phyloP scores from a whole-genome alignment of 2,797 vertebrate genomes.

The Pseudochirops cupreus region DNA sequence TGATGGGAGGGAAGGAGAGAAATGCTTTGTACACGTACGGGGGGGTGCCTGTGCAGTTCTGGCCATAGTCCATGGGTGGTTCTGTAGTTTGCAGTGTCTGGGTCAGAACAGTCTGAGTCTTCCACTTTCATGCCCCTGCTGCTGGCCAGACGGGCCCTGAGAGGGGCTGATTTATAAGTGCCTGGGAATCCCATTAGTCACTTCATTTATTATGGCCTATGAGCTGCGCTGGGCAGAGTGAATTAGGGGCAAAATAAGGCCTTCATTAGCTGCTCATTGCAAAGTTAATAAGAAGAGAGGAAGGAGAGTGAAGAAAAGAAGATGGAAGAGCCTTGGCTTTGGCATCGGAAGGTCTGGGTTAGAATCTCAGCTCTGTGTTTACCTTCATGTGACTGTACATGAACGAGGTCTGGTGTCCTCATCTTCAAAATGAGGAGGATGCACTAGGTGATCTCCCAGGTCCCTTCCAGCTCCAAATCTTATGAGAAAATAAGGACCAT shows the following conservation, averaged over 20 bases:
- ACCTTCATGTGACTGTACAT: neutral
- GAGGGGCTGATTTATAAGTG: neutral
- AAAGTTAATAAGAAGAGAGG: neutral
- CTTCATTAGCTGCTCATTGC: neutral
- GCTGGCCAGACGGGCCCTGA: neutral
- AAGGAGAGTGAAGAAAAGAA: neutral
- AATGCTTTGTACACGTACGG: neutral
- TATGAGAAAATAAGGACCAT: neutral
- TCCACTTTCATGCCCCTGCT: neutral
- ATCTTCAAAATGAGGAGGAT: neutral
- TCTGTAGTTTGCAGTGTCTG: neutral
- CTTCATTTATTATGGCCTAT: neutral
- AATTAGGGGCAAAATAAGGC: neutral
- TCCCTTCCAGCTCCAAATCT: neutral
- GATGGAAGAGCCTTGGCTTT: neutral
- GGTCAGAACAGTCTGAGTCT: neutral
- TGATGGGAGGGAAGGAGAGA: neutral
- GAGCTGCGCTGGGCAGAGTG: neutral
- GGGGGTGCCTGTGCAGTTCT: fast-evolving
- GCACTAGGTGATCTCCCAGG: neutral
- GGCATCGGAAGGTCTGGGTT: too few relatives aligned
- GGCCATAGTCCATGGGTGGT: neutral
- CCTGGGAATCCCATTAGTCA: neutral
- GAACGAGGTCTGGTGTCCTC: neutral
- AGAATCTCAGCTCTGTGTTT: neutral